phyloP scores from a whole-genome alignment of 2,797 vertebrate species.

The Heteromormyrus szaboi region DNA sequence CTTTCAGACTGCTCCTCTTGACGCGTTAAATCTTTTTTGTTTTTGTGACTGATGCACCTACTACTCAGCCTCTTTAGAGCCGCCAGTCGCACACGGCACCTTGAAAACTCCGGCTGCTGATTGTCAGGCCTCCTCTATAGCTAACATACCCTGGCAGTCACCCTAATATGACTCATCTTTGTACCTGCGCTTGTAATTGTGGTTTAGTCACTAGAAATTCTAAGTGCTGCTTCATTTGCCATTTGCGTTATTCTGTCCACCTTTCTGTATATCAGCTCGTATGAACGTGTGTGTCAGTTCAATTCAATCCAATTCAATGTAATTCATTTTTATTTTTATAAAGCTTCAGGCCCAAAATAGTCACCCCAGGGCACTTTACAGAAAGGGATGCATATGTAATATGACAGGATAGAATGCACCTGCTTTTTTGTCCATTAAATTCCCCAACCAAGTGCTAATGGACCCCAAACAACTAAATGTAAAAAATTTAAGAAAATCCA shows the following conservation, averaged over 20 bases:
- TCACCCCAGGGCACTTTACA: not conserved
- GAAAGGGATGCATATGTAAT: not conserved
- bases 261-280: not conserved
- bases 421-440: not conserved
- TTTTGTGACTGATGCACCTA: not conserved
- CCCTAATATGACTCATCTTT: not conserved
- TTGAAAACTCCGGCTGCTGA: not conserved
- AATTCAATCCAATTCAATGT: not conserved
- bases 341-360: not conserved
- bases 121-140: not conserved
- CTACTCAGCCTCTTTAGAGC: not conserved
- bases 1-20: not conserved
- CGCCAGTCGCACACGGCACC: not conserved
- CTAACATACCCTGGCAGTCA: not conserved
- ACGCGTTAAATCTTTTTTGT: not conserved
- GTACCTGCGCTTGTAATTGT: not conserved
- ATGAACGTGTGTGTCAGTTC: not conserved
- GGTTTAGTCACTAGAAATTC: not conserved
- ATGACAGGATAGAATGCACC: not conserved
- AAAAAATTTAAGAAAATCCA: not conserved
- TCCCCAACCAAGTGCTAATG: not conserved
- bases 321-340: not conserved
- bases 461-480: not conserved
- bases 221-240: not conserved
- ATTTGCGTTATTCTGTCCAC: not conserved